Base-by-base conservation (phyloP, 2,113 vertebrate species). In the Pachypanchax playfairii region DNA sequence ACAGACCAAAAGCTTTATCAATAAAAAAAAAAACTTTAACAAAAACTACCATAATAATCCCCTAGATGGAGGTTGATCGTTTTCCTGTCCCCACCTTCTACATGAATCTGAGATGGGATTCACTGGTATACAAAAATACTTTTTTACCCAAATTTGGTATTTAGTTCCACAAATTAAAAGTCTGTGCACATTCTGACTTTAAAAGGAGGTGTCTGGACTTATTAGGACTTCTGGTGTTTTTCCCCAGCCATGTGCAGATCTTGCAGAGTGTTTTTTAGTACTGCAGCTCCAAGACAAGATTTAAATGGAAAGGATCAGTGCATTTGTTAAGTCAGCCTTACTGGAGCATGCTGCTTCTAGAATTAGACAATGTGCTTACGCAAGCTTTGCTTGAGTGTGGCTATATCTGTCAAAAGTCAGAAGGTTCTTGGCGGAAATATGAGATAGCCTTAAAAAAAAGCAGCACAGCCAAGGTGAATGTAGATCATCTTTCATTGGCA, bases 321-420 rank as follows among this genome's bases (percentile, higher is more conserved):
- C 61, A 13, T 55, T 56, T 50, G 65, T 74, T 71, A 76, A 64
- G 55, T 65, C 71, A 65, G 59, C 67, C 57, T 75, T 70, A 77
- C 55, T 78, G 77, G 61, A 85, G 77, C 80, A 75, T 64, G 57
- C 73, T 65, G 50, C 58, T 52, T 50, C 62, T 38, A 51, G 44
- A 85, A 73, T 83, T 73, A 73, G 73, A 85, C 77, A 79, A 70
- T 60, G 65, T 76, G 80, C 69, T 74, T 51, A 71, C 65, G 51
- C 67, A 69, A 66, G 67, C 18, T 24, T 42, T 15, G 49, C 33
- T 50, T 48, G 20, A 50, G 59, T 36, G 43, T 53, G 18, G 57
- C 73, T 72, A 36, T n/a, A 25, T 54, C 63, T 70, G 63, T 77
- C 67, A 66, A 12, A 63, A 57, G 33, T 2, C 6, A 42, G 26